phyloP scores from a whole-genome alignment of 2,113 vertebrate species.

The Rissa tridactyla region DNA sequence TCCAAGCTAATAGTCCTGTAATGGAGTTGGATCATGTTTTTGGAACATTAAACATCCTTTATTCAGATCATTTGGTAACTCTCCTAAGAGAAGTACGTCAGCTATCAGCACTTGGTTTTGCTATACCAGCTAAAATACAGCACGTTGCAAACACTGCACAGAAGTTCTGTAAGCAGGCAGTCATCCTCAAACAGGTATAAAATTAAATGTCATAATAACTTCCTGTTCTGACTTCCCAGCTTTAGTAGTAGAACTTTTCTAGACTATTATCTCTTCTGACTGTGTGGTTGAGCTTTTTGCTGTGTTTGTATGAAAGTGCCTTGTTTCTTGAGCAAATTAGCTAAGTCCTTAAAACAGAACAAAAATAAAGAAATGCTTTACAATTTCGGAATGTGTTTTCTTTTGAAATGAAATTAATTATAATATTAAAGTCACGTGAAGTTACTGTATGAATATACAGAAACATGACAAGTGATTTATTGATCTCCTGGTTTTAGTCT shows the following conservation, averaged over 20 bases:
- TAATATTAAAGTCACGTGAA: background rate
- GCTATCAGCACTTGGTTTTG: constrained; percentile 90
- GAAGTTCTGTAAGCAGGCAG: constrained; percentile 93
- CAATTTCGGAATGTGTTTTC: background rate
- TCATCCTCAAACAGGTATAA: constrained; percentile 91
- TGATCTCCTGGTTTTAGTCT: background rate
- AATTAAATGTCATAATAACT: background rate
- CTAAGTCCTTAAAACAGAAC: background rate
- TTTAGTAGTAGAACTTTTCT: background rate
- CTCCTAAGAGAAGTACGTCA: constrained; percentile 93
- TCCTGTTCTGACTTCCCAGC: background rate
- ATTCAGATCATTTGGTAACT: constrained; percentile 89
- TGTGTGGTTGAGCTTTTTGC: background rate
- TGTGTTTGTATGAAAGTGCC: background rate
- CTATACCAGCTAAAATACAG: constrained; percentile 90
- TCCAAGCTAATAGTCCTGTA: constrained; percentile 88
- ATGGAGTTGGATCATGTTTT: constrained; percentile 91
- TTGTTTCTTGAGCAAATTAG: background rate
- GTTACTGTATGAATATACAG: background rate
- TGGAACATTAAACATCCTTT: constrained; percentile 90
- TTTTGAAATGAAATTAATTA: background rate
- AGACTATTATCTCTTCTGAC: background rate
- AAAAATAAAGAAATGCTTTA: background rate
- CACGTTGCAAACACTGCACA: constrained; percentile 86
- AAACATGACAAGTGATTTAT: background rate